Percentiles rank a stretch among this genome's conserved stretches.
Conservation (phyloP, 2,113 vertebrate species). For the Coryphaenoides rupestris region DNA sequence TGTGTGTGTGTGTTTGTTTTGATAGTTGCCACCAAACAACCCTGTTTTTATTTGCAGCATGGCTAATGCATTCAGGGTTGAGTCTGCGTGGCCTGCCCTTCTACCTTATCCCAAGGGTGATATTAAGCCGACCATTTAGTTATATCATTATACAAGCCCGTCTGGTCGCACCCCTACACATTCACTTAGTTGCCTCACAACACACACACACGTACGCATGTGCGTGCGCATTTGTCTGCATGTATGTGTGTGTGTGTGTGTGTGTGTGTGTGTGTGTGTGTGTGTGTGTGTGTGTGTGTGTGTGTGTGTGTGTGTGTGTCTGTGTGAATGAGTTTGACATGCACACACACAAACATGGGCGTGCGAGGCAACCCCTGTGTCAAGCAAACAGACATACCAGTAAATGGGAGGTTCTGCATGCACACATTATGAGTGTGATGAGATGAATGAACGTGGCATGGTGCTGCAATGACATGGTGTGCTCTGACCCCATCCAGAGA, state of each 20-base stretch:
- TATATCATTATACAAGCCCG: neutral
- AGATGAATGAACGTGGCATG: constrained; percentile 1
- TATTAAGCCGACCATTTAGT: neutral
- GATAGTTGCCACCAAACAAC: too few relatives aligned
- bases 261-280: too few relatives aligned
- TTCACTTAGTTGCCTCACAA: too few relatives aligned
- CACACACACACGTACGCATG: neutral
- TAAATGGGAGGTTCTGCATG: constrained; percentile 10
- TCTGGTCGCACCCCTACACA: neutral
- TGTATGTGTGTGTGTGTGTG: too few relatives aligned
- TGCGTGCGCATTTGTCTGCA: too few relatives aligned
- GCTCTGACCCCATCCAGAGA: constrained; percentile 16
- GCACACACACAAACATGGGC: neutral
- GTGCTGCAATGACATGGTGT: constrained; percentile 12
- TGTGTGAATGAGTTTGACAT: too few relatives aligned
- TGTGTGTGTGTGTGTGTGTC: too few relatives aligned
- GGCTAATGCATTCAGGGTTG: neutral
- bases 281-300: too few relatives aligned
- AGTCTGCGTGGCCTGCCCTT: neutral
- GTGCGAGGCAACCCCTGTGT: constrained; percentile 1
- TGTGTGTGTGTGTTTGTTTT: too few relatives aligned
- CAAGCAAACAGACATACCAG: constrained; percentile 11
- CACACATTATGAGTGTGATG: constrained; percentile 4
- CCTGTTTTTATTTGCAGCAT: too few relatives aligned
- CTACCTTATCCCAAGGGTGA: neutral